Evolutionary conservation across 1,140 invertebrate genomes (phyloP).

Genomic region (Scaptomyza hsui): DNA sequence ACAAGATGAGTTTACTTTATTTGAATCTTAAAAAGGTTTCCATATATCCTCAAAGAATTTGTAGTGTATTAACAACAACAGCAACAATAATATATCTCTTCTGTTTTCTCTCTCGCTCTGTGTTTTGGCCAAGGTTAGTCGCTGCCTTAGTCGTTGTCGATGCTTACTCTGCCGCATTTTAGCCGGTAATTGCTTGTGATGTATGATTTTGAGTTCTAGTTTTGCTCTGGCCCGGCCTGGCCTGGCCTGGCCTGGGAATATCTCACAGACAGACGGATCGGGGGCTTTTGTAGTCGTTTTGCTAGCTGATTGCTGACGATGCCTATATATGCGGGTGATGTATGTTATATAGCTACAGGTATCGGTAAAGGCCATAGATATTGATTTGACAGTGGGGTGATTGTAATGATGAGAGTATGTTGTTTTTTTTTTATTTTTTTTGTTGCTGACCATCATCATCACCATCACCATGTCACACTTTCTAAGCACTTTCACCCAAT

Average conservation of each 20-base stretch:
- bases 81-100: slow-evolving; percentile 50
- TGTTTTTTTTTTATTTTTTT: not conserved
- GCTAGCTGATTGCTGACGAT: slow-evolving; percentile 70
- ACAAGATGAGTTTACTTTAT: no score
- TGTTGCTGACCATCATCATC: not conserved
- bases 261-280: slow-evolving; percentile 47
- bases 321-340: slow-evolving; percentile 82
- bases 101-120: slow-evolving; percentile 46
- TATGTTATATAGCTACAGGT: slow-evolving; percentile 75
- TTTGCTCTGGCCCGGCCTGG: slow-evolving; percentile 68
- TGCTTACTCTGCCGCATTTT: slow-evolving; percentile 75
- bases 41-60: not conserved
- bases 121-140: slow-evolving; percentile 75
- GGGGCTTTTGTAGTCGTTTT: slow-evolving; percentile 53
- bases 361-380: slow-evolving; percentile 73
- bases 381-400: slow-evolving; percentile 68
- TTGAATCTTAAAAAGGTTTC: no score
- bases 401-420: slow-evolving; percentile 45
- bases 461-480: slow-evolving; percentile 78
- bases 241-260: slow-evolving; percentile 71
- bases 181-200: slow-evolving; percentile 82
- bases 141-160: slow-evolving; percentile 45
- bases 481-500: slow-evolving; percentile 80
- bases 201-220: slow-evolving; percentile 83
- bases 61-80: slow-evolving; percentile 63